phyloP scores from a whole-genome alignment of 2,113 vertebrate species.

The Apteryx mantelli region DNA sequence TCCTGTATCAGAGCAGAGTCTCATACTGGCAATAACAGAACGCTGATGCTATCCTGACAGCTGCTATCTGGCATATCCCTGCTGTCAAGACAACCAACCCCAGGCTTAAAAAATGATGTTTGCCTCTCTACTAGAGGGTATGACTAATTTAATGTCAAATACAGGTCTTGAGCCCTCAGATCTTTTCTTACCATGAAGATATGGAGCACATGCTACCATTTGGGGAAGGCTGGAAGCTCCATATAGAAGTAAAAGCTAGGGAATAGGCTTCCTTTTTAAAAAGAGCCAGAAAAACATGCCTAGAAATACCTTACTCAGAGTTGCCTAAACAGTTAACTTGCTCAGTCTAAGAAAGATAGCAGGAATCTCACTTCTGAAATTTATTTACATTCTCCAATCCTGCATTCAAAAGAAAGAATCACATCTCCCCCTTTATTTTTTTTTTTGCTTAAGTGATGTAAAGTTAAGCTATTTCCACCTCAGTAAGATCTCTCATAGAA shows the following conservation, averaged over 20 bases:
- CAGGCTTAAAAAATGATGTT: neutral
- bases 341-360: neutral
- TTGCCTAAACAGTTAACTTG: neutral
- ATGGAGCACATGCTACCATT: neutral
- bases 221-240: neutral
- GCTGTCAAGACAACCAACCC: neutral
- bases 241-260: neutral
- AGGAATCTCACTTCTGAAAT: neutral
- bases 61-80: neutral
- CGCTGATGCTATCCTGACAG: neutral
- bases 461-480: neutral
- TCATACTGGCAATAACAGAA: neutral
- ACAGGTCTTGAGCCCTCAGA: neutral
- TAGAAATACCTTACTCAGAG: neutral
- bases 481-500: neutral
- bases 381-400: neutral
- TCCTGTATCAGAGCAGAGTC: neutral
- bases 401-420: neutral
- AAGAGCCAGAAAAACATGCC: neutral
- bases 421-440: fast-evolving
- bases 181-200: neutral
- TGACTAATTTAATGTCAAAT: neutral
- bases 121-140: neutral
- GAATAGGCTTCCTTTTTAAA: neutral
- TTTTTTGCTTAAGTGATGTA: neutral